A percentile compares a stretch with the other conserved stretches of the same genome.
These are phyloP conservation scores for Lasioglossum leucozonium DNA, from an alignment of 2,888 invertebrate species.

Conservation along the genomic window DNA sequence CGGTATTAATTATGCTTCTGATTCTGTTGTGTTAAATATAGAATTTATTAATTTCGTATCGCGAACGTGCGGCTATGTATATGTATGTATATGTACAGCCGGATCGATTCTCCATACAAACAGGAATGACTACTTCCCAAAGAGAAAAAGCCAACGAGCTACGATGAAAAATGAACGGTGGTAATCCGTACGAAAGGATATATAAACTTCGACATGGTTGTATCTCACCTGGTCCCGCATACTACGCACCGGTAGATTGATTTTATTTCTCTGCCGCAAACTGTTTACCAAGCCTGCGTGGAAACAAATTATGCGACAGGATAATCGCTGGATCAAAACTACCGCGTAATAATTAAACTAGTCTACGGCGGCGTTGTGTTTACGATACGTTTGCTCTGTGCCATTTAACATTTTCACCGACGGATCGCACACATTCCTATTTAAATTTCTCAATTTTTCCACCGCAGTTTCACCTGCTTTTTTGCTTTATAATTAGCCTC, in stretches of 20 bases:
- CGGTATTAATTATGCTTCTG: not conserved
- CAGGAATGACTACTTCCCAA: not conserved
- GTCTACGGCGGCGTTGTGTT: constrained; percentile 7
- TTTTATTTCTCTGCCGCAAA: constrained; percentile 48
- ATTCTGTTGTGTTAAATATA: not conserved
- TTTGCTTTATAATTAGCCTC: not conserved
- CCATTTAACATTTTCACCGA: constrained; percentile 22
- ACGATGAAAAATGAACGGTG: not conserved
- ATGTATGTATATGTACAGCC: not conserved
- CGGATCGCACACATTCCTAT: not conserved
- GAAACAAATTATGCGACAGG: constrained; percentile 33
- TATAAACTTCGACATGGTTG: constrained; percentile 28
- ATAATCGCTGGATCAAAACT: constrained; percentile 40
- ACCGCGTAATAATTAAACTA: not conserved
- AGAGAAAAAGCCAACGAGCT: not conserved
- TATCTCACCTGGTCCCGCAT: constrained; percentile 32
- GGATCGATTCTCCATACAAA: not conserved
- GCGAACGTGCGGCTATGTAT: not conserved
- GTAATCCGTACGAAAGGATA: not conserved
- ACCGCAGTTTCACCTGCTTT: not conserved
- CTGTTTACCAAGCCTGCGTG: constrained; percentile 15
- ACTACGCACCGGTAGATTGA: constrained; percentile 43
- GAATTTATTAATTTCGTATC: not conserved
- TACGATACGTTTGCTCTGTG: constrained; percentile 2
- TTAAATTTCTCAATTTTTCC: not conserved